Evolutionary conservation across 2,888 invertebrate genomes (phyloP), one percentile per base, ranked within the genome.

Genomic region (Drosophila infuscata): DNA sequence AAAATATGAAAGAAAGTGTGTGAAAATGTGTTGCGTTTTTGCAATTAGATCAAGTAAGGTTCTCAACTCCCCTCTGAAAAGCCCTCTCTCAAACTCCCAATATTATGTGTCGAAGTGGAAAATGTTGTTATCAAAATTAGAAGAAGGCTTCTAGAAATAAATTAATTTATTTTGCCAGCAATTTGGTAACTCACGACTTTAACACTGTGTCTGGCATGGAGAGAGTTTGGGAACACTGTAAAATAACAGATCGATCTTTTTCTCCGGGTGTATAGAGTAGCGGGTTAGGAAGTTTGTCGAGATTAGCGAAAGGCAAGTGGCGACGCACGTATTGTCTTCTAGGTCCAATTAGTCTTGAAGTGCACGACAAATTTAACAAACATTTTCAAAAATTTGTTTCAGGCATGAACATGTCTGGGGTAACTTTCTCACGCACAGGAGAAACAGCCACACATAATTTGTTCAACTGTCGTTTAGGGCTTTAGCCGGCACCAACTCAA

Each of bases 351-450:
- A 82, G 71, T 71, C 67, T 61, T 54, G 66, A 70, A 83, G 67
- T 82, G 83, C 73, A 83, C 68, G 69, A 89, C 79, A 89, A 89
- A 89, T 84, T 84, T 89, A 84, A 84, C 82, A 85, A 89, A 81
- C 88, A 86, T 89, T 88, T 88, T 80, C 64, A 83, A 86, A 86
- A 46, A 46, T 46, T 46, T 83, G 87, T 76, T 88, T 87, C 79
- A 81, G 71, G 74, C 84, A 76, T 53, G 81, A 53, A 82, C 81
- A 83, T 83, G 81, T 82, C 63, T 64, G 68, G 59, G 61, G 25
- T 59, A 77, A 81, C 67, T 81, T 61, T 54, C 53, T 25, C 56
- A n/a, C 48, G 32, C 64, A 51, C 57, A n/a, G 41, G n/a, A 41
- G 41, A 58, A 58, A 49, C 29, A 56, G 32, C 54, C 36, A 41